phyloP scores from a whole-genome alignment of 2,888 invertebrate species.

The Mesopsocus fuscifrons region DNA sequence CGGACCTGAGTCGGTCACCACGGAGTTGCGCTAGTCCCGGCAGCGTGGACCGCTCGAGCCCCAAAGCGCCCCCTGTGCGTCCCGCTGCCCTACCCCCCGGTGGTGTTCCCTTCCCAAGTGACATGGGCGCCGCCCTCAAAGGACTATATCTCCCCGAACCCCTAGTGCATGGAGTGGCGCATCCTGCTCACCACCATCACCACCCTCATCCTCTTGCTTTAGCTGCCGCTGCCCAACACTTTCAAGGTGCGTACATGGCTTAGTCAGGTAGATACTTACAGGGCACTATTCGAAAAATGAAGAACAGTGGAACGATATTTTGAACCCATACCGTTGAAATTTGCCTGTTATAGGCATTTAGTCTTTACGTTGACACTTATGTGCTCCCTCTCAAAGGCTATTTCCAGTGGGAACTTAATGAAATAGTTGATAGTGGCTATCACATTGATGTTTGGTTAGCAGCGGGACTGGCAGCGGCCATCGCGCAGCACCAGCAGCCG shows the following conservation, averaged over 20 bases:
- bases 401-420: too few species aligned
- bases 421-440: too few species aligned
- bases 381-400: too few species aligned
- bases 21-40: slow-evolving; percentile 1
- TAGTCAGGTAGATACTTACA: neutral
- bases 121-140: slow-evolving; percentile 28
- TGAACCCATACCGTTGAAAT: too few species aligned
- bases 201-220: slow-evolving; percentile 38
- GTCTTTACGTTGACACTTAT: too few species aligned
- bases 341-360: too few species aligned
- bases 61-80: slow-evolving; percentile 17
- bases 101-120: slow-evolving; percentile 27
- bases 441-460: too few species aligned
- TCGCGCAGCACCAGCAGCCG: slow-evolving; percentile 28
- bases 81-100: slow-evolving; percentile 23
- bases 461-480: slow-evolving; percentile 58
- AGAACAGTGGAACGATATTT: too few species aligned
- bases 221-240: slow-evolving; percentile 44
- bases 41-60: slow-evolving; percentile 2
- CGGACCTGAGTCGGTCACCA: neutral
- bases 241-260: slow-evolving; percentile 38
- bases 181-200: slow-evolving; percentile 36
- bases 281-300: too few species aligned
- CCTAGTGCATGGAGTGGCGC: slow-evolving; percentile 24
- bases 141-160: slow-evolving; percentile 21